A percentile compares a stretch with the other conserved stretches of the same genome.
Conservation (phyloP, 2,888 invertebrate genomes). For the Eristalis tenax region DNA sequence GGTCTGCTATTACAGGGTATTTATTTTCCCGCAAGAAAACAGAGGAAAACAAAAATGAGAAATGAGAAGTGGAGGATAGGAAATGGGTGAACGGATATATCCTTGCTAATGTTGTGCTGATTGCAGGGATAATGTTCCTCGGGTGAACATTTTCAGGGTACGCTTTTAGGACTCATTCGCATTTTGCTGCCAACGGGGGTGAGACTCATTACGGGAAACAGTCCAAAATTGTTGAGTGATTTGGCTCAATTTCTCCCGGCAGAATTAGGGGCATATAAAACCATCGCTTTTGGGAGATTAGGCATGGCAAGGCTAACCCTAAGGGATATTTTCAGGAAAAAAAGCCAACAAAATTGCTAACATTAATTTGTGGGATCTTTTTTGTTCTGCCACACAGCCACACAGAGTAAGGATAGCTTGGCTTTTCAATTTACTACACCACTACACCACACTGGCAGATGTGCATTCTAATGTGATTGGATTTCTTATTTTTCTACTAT, state of each 20-base stretch:
- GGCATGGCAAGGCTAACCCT: not conserved
- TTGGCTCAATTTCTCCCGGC: not conserved
- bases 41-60: constrained; percentile 15
- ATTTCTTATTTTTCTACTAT: no score
- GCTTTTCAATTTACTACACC: no score
- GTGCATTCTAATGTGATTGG: no score
- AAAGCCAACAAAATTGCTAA: not conserved
- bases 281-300: not conserved
- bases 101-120: constrained; percentile 52
- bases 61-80: constrained; percentile 25
- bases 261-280: not conserved
- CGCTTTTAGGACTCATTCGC: not conserved
- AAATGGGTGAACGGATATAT: constrained; percentile 17
- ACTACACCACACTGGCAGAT: no score
- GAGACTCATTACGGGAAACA: not conserved
- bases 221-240: not conserved
- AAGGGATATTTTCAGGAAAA: not conserved
- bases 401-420: no score
- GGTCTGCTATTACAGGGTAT: constrained; percentile 41
- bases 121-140: constrained; percentile 49
- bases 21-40: constrained; percentile 8
- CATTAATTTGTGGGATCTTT: not conserved
- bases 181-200: not conserved
- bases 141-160: constrained; percentile 18
- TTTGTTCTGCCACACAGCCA: no score